Base-by-base conservation (phyloP, 2,888 invertebrate genomes). In the Cyaniris semiargus region DNA sequence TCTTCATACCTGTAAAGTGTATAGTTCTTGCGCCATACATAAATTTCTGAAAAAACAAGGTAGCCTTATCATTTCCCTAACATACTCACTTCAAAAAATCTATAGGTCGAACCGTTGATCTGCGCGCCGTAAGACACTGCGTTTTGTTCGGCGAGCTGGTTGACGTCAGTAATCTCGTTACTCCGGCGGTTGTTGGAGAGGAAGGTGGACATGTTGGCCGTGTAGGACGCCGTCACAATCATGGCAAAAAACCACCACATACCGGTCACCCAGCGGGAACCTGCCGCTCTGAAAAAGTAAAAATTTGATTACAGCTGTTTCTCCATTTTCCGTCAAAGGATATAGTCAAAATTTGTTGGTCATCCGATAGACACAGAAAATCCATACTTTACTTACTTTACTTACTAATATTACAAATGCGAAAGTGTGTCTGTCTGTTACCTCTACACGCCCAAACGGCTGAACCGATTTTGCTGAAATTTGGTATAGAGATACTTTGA, bases 181-280 rank as follows among this genome's bases (percentile, higher is more conserved):
- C 96, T 96, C 93, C 97, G 96, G 71, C 97, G 94, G 81, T 96
- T 96, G 83, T 96, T 96, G 78, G 97, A 97, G 31, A 98, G 94
- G 86, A 97, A 97, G 18, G 97, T 97, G 10, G 98, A 97, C 83
- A 97, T 97, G 89, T 98, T 98, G 76, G 94, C 94, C 0, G 93
- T 94, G 78, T 94, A 94, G 0, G 98, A 98, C 7, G 98, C 97
- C 34, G 98, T 96, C 95, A 98, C 96, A 87, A 98, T 98, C 77
- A 98, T 93, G 0, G 97, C 97, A 88, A 98, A 98, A 89, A 98
- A 98, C 98, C 98, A 98, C 98, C 97, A 97, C 95, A 97, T 96
- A 7, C 97, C 97, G 0, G 97, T 96, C 0, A 98, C 96, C 94
- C 98, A 96, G 74, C 98, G 95, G 0, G 98, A 98, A 0, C 98